Base-by-base conservation (phyloP, 2,797 vertebrate genomes). In the Ficedula albicollis region DNA sequence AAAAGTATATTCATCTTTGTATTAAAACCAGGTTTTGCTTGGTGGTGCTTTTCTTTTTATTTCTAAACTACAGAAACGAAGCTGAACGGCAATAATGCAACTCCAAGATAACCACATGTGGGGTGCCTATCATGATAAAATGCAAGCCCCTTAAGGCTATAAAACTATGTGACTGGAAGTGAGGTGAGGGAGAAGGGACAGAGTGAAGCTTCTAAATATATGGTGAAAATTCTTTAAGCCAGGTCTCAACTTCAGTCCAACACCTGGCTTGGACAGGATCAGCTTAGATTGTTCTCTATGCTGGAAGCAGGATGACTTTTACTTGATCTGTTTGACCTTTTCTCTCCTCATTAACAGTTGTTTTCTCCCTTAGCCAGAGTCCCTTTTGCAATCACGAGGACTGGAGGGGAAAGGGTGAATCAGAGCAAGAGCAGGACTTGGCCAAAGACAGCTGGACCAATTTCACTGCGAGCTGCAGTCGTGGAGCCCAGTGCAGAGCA, bases 181-280 rank as follows among this genome's bases (percentile, higher is more conserved):
- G 58, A 38, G 27, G 44, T 1, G 1, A n/a, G 38, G 43, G 69
- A 60, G 30, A 27, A 67, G 11, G 69, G 56, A 76, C 1, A 14
- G 36, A 77, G 46, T 6, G 11, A 64, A 52, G 55, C 73, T 88
- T 67, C 41, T 41, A 23, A 54, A 66, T 5, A n/a, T 58, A 66
- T 1, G 4, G 48, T 34, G 56, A 87, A 84, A 82, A 89, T 78
- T 80, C 77, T 27, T 76, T 26, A 51, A 63, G 56, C 76, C 44
- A 52, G 27, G 32, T 67, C 91, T 80, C 58, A 64, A 18, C n/a
- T 44, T 52, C 72, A 41, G 51, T 62, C 67, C 8, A 79, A 84
- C 66, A 86, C 51, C 90, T 84, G 95, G 60, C 93, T 93, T 59
- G 82, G 83, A 84, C 34, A 66, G 84, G 36, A 92, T 27, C 21